Percentiles rank a stretch among this genome's conserved stretches.
Evolutionary conservation across 2,888 invertebrate species (phyloP).

Genomic region (Archips xylosteana): DNA sequence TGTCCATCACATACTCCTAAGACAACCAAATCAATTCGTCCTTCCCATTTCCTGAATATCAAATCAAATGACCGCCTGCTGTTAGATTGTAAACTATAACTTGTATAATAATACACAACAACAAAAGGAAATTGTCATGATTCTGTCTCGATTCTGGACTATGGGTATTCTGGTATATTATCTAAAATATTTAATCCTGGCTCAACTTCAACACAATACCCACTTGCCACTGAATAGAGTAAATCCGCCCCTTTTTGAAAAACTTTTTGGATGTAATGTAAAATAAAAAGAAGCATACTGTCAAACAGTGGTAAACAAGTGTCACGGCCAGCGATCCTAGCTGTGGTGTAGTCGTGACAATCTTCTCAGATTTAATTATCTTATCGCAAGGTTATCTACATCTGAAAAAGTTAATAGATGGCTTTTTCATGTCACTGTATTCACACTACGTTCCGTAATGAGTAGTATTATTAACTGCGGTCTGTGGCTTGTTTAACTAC

Average conservation of each 20-base stretch:
- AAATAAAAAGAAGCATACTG: background rate
- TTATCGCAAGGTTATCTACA: constrained; percentile 6
- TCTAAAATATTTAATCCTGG: too few species aligned
- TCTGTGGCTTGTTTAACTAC: constrained; percentile 5
- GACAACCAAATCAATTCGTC: background rate
- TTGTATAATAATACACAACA: too few species aligned
- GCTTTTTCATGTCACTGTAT: background rate
- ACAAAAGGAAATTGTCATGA: too few species aligned
- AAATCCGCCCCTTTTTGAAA: too few species aligned
- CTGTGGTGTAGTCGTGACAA: background rate
- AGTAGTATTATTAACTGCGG: background rate
- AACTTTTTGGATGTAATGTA: too few species aligned
- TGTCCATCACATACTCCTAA: background rate
- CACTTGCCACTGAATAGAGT: background rate
- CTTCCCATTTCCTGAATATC: background rate
- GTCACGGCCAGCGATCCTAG: background rate
- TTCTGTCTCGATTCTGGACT: too few species aligned
- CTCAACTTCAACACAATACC: too few species aligned
- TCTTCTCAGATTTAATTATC: background rate
- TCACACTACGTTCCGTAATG: background rate
- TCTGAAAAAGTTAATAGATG: background rate
- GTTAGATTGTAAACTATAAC: too few species aligned
- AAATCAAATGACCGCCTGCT: background rate
- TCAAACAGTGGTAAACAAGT: background rate
- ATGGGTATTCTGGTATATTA: too few species aligned